A percentile compares a stretch with the other conserved stretches of the same genome.
These are phyloP conservation scores for Alloplasta piceator DNA, from an alignment of 2,888 invertebrate species.

Conservation along the genomic window DNA sequence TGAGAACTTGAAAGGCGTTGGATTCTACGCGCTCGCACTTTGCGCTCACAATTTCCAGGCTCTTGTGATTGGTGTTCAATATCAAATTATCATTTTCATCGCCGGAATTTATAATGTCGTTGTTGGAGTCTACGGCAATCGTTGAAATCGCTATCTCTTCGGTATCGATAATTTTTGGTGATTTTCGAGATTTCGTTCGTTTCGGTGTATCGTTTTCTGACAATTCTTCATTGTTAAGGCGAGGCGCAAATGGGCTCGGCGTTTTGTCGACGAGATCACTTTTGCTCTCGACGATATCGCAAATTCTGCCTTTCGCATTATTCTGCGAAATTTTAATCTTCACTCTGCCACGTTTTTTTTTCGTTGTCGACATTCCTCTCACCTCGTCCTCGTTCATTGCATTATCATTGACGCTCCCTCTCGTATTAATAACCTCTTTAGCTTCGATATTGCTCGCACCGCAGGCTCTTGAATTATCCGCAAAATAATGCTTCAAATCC, in stretches of 20 bases:
- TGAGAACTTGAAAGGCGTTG: conserved; percentile 76
- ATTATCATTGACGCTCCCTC: conserved; percentile 10
- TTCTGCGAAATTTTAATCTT: conserved; percentile 74
- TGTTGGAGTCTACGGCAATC: not conserved
- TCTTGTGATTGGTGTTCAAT: conserved; percentile 8
- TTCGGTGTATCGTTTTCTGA: conserved; percentile 62
- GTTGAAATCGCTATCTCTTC: conserved; percentile 1
- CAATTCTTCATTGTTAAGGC: conserved; percentile 12
- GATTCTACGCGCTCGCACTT: conserved; percentile 61
- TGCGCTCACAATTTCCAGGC: not conserved
- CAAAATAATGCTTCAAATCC: conserved; percentile 77
- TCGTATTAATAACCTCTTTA: conserved; percentile 60
- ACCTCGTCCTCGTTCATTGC: conserved; percentile 6
- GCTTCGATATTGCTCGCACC: conserved; percentile 49
- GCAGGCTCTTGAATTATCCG: conserved; percentile 67
- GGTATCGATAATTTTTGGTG: not conserved
- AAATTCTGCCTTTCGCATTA: conserved; percentile 62
- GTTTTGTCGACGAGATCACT: conserved; percentile 74
- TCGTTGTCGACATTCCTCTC: not conserved
- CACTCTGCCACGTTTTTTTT: conserved; percentile 71
- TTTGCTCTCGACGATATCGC: conserved; percentile 72
- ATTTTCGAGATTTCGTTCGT: conserved; percentile 51
- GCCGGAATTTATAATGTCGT: conserved; percentile 13
- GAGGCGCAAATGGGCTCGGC: conserved; percentile 69
- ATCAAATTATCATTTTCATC: conserved; percentile 45